Conservation (phyloP, 2,113 vertebrate species). For the Oncorhynchus mykiss region DNA sequence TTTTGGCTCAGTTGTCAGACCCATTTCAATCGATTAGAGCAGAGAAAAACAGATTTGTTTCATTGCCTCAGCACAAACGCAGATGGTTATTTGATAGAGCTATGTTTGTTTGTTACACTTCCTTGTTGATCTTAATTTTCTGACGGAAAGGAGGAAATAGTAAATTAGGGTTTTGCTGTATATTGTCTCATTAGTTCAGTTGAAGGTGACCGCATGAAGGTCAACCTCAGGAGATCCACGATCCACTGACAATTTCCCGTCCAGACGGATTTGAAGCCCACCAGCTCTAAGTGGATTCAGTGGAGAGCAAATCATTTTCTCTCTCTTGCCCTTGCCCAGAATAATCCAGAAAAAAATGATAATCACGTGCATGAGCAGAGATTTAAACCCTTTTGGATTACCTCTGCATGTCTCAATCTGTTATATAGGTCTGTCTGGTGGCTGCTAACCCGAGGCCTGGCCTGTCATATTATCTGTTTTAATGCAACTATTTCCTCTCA, state of each 20-base stretch:
- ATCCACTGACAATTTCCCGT: constrained; percentile 12
- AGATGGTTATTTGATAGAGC: neutral
- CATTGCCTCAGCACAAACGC: neutral
- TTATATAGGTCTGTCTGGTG: constrained; percentile 72
- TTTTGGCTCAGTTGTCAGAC: constrained; percentile 14
- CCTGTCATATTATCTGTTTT: constrained; percentile 58
- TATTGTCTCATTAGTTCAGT: neutral
- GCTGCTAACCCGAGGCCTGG: constrained; percentile 38
- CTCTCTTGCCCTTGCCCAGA: constrained; percentile 48
- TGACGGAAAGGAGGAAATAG: neutral
- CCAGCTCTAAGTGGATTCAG: constrained; percentile 35
- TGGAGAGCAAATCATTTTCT: constrained; percentile 26
- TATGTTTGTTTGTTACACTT: neutral
- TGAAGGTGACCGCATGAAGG: constrained; percentile 10
- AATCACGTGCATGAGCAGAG: constrained; percentile 68
- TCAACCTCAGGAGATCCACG: constrained; percentile 18
- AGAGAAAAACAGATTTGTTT: constrained; percentile 3
- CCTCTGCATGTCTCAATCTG: constrained; percentile 70
- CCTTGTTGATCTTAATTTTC: neutral
- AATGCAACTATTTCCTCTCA: constrained; percentile 56
- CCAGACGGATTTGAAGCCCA: constrained; percentile 33
- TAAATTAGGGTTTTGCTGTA: neutral
- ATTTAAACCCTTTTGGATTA: constrained; percentile 77
- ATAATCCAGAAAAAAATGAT: constrained; percentile 64
- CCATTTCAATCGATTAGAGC: constrained; percentile 19